These are phyloP conservation scores for Congeria kusceri DNA, from an alignment of 2,888 invertebrate species.

Conservation along the genomic window DNA sequence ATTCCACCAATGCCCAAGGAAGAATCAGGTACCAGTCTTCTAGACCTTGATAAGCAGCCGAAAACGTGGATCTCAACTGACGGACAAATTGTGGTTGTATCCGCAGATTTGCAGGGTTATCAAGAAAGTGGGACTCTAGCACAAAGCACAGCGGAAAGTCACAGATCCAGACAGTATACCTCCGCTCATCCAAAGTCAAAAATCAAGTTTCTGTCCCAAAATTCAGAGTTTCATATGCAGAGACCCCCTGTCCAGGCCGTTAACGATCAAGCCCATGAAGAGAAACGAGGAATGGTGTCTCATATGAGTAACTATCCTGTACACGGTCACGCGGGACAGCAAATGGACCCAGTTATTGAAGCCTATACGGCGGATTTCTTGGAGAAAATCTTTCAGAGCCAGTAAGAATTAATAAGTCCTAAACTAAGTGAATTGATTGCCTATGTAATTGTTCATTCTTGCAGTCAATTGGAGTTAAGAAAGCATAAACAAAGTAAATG, in stretches of 20 bases:
- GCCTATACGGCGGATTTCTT: background rate
- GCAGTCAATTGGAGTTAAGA: too few relatives aligned
- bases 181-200: background rate
- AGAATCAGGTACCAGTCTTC: background rate
- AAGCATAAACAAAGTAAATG: too few relatives aligned
- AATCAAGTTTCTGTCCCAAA: conserved; percentile 2
- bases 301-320: too few relatives aligned
- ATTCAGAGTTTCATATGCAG: background rate
- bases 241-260: too few relatives aligned
- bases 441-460: too few relatives aligned
- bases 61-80: background rate
- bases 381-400: conserved; percentile 5
- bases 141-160: background rate
- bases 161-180: background rate
- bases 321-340: background rate
- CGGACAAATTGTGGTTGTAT: background rate
- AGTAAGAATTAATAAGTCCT: background rate
- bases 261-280: too few relatives aligned
- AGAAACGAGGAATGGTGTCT: too few relatives aligned
- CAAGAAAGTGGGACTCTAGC: background rate
- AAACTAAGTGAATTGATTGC: too few relatives aligned
- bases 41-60: background rate
- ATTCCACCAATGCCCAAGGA: too few relatives aligned
- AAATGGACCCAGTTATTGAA: background rate
- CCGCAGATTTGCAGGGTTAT: background rate